These are phyloP conservation scores for Platysternon megacephalum DNA, from an alignment of 2,113 vertebrate genomes.

Conservation along the genomic window DNA sequence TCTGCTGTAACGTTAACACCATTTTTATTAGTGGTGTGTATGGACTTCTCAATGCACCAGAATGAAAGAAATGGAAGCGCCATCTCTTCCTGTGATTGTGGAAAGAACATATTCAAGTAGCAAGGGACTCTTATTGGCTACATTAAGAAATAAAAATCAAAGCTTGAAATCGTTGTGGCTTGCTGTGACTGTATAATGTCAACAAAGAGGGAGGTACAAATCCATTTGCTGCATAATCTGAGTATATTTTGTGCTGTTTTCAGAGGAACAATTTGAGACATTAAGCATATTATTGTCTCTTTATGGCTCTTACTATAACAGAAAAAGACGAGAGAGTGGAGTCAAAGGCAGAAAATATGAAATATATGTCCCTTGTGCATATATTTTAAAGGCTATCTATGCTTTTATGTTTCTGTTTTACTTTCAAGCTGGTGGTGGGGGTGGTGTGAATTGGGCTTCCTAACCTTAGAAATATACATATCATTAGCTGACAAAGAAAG, in stretches of 20 bases:
- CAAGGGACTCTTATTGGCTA: not conserved
- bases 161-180: not conserved
- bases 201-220: not conserved
- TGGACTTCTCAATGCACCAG: not conserved
- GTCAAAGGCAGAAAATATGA: not conserved
- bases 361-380: not conserved
- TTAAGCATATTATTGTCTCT: not conserved
- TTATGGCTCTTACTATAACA: not conserved
- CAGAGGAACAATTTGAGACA: not conserved
- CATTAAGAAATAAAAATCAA: not conserved
- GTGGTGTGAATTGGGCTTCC: not conserved
- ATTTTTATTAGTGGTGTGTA: not conserved
- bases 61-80: not conserved
- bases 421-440: not conserved
- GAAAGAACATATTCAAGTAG: not conserved
- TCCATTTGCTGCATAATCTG: not conserved
- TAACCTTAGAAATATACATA: not conserved
- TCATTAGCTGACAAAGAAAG: not conserved
- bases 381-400: not conserved
- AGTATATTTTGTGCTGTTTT: not conserved
- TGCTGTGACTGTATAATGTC: not conserved
- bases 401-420: not conserved
- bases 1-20: not conserved
- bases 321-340: not conserved
- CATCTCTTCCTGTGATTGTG: not conserved